phyloP scores from a whole-genome alignment of 2,888 invertebrate species.

The Cactoblastis cactorum region DNA sequence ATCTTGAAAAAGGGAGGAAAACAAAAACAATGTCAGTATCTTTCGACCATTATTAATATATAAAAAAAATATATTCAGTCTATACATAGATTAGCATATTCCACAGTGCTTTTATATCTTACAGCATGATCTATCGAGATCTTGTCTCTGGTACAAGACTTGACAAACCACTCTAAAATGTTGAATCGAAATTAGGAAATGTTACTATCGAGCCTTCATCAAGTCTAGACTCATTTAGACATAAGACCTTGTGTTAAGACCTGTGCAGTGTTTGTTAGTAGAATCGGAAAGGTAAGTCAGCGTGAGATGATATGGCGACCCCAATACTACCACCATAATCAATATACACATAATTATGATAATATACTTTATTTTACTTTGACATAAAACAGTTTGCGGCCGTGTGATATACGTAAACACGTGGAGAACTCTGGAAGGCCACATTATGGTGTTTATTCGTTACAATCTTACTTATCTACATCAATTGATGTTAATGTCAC shows the following conservation, averaged over 20 bases:
- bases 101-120: conserved; percentile 66
- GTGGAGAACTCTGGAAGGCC: conserved; percentile 81
- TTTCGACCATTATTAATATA: conserved; percentile 63
- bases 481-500: conserved; percentile 39
- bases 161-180: conserved; percentile 28
- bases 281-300: conserved; percentile 68
- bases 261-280: conserved; percentile 76
- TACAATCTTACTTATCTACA: conserved; percentile 33
- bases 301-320: conserved; percentile 72
- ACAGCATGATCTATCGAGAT: conserved; percentile 62
- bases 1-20: conserved; percentile 91
- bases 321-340: conserved; percentile 72
- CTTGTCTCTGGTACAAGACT: conserved; percentile 41
- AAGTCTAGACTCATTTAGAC: conserved; percentile 42
- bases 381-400: conserved; percentile 48
- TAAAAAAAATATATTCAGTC: conserved; percentile 51
- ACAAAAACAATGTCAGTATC: conserved; percentile 79
- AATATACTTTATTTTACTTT: conserved; percentile 41
- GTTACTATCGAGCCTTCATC: conserved; percentile 6
- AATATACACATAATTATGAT: conserved; percentile 57
- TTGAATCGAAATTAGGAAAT: neutral
- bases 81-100: conserved; percentile 70
- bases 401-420: conserved; percentile 41
- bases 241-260: conserved; percentile 58
- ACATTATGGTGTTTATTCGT: conserved; percentile 37